A percentile compares a stretch with the other conserved stretches of the same genome.
Conservation (phyloP, 2,113 vertebrate species). For the Salvelinus alpinus region DNA sequence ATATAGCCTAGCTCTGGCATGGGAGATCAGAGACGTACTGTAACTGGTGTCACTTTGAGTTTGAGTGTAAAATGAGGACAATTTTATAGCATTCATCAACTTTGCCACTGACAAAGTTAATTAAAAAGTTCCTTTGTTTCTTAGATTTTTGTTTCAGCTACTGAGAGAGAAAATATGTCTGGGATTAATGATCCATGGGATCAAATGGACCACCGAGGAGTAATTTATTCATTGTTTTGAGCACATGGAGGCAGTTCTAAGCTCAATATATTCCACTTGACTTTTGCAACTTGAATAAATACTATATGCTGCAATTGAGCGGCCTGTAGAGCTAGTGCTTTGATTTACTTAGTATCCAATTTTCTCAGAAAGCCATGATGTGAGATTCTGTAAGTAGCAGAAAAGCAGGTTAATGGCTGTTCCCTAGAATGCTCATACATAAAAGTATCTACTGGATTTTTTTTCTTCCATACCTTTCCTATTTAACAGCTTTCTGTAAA, state of each 20-base stretch:
- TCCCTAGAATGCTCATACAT: not conserved
- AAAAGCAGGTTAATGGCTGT: slow-evolving; percentile 32
- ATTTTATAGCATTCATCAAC: slow-evolving; percentile 8
- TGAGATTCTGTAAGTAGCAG: slow-evolving; percentile 9
- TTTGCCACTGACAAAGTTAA: no score
- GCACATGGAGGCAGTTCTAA: slow-evolving; percentile 29
- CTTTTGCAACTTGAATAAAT: slow-evolving; percentile 14
- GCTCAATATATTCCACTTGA: not conserved
- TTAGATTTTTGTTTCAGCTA: slow-evolving; percentile 38
- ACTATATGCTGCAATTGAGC: not conserved
- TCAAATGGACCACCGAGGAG: slow-evolving; percentile 33
- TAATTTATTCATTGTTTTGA: slow-evolving; percentile 35
- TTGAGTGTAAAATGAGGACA: not conserved
- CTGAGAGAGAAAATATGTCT: slow-evolving; percentile 25
- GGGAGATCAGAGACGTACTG: slow-evolving; percentile 16
- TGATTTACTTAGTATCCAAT: no score
- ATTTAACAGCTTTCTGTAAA: not conserved
- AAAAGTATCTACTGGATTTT: slow-evolving; percentile 38
- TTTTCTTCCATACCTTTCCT: slow-evolving; percentile 1
- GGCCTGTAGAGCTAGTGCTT: not conserved
- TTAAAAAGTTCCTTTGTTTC: slow-evolving; percentile 1
- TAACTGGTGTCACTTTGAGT: not conserved
- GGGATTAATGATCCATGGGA: slow-evolving; percentile 33
- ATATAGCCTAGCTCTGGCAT: not conserved
- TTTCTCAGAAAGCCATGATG: not conserved